Base-by-base conservation (phyloP, 2,797 vertebrate species). In the Labeo calbasu region DNA sequence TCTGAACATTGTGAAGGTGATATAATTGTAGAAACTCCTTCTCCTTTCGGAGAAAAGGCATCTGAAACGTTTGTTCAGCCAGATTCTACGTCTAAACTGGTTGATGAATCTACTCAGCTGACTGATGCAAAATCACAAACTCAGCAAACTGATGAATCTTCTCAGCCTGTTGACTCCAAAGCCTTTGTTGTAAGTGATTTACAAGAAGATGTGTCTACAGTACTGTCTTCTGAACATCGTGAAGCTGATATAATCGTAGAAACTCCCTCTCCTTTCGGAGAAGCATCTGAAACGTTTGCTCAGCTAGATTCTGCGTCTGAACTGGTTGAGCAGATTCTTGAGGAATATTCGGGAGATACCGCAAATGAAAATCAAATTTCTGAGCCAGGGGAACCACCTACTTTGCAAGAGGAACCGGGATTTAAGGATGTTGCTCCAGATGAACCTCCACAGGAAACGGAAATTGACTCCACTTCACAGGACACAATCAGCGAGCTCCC, bases 391-490 rank as follows among this genome's bases (percentile, higher is more conserved):
- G 65, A 59, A 84, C 12, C 23, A 70, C 0, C 40, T 5, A 5
- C 23, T 40, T 69, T 69, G 23, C 40, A 55, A 57, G 40, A 4
- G 23, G 12, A 59, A n/a, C 40, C 25, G 5, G 65, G 8, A 51
- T 32, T 69, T 40, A 79, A 71, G 43, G 25, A 69, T 53, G 51
- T 28, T 12, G 21, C 51, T 46, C 32, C 53, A 51, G 57, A 75
- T 59, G 65, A 84, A 78, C 50, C 3, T 51, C 2, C 17, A 13
- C n/a, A 78, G 75, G 65, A 84, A 71, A 70, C 4, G 65, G 65
- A 77, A 77, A 70, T 50, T 48, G 53, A 71, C 28, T 36, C 28
- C 8, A 32, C 66, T 84, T 65, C 21, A 78, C 53, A 63, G 66
- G 76, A 78, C 61, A 53, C n/a, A 40, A 71, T 79, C 25, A 43